Evolutionary conservation across 2,888 invertebrate genomes (phyloP).

Genomic region (Pogonocherus hispidulus): DNA sequence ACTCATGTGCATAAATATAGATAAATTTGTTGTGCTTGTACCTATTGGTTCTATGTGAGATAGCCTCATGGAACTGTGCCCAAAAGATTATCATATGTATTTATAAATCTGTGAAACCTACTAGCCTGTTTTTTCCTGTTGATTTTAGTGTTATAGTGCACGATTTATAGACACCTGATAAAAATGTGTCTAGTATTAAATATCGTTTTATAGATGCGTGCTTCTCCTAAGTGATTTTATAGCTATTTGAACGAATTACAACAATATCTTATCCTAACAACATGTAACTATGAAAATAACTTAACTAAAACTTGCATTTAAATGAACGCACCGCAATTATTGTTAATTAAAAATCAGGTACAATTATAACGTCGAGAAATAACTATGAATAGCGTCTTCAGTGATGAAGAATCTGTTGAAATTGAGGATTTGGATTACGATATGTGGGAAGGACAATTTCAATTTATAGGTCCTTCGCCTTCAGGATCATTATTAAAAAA

Average conservation of each 20-base stretch:
- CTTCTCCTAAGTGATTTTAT: neutral
- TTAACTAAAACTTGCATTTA: too few species aligned
- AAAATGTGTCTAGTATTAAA: neutral
- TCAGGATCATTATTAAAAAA: conserved; percentile 32
- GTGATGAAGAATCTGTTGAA: conserved; percentile 66
- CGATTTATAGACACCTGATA: neutral
- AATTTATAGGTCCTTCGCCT: conserved; percentile 78
- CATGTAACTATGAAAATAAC: too few species aligned
- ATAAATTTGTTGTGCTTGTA: conserved; percentile 20
- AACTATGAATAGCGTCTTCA: conserved; percentile 18
- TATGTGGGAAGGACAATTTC: conserved; percentile 92
- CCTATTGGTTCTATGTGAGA: conserved; percentile 21
- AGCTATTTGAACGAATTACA: too few species aligned
- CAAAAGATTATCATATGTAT: conserved; percentile 29
- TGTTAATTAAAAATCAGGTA: too few species aligned
- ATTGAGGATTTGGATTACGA: conserved; percentile 82
- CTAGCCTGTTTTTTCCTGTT: neutral
- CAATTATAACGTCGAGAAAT: neutral
- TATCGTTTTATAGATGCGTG: conserved; percentile 1
- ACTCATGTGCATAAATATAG: neutral
- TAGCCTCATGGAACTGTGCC: conserved; percentile 26
- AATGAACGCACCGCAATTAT: too few species aligned
- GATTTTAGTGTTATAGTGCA: neutral
- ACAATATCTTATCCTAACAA: too few species aligned
- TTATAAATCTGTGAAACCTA: conserved; percentile 2